Percentiles rank a stretch among this genome's conserved stretches.
Evolutionary conservation across 1,140 invertebrate genomes (phyloP).

Genomic region (Proctacanthus coquilletti): DNA sequence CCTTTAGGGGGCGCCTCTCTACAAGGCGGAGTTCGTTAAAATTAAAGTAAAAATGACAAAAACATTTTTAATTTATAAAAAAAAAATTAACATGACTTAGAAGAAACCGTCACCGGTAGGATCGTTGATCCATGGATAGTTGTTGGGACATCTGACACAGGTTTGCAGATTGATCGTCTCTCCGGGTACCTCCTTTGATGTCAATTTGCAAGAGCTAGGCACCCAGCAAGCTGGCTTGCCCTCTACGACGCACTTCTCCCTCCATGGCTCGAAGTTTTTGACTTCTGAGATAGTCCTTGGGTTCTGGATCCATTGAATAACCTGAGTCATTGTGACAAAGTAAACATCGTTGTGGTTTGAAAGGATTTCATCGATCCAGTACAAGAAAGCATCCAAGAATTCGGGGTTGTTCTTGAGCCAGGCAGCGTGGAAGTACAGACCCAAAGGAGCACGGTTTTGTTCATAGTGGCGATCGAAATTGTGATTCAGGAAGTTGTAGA

Average conservation of each 20-base stretch:
- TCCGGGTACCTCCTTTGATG: slow-evolving; percentile 80
- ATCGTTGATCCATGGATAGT: slow-evolving; percentile 89
- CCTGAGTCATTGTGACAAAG: slow-evolving; percentile 94
- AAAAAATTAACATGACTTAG: slow-evolving; percentile 37
- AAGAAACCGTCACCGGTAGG: slow-evolving; percentile 83
- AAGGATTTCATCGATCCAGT: slow-evolving; percentile 87
- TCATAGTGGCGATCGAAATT: slow-evolving; percentile 93
- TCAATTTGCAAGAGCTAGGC: slow-evolving; percentile 77
- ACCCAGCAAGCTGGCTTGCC: slow-evolving; percentile 69
- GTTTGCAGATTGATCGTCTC: slow-evolving; percentile 88
- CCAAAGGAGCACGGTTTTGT: slow-evolving; percentile 82
- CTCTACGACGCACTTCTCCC: slow-evolving; percentile 76
- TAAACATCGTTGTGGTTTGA: slow-evolving; percentile 82
- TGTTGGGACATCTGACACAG: slow-evolving; percentile 81
- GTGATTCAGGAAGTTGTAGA: slow-evolving; percentile 90
- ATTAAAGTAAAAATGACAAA: too few relatives aligned
- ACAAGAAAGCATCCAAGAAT: slow-evolving; percentile 81
- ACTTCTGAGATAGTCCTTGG: slow-evolving; percentile 68
- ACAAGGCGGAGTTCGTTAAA: too few relatives aligned
- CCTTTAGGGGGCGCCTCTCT: too few relatives aligned
- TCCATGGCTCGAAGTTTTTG: slow-evolving; percentile 87
- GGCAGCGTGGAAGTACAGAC: slow-evolving; percentile 89
- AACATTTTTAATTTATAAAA: not conserved
- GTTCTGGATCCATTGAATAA: slow-evolving; percentile 94
- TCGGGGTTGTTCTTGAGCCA: slow-evolving; percentile 93